phyloP scores from a whole-genome alignment of 64 coral and sea anemone genomes.

The Acropora yongei region DNA sequence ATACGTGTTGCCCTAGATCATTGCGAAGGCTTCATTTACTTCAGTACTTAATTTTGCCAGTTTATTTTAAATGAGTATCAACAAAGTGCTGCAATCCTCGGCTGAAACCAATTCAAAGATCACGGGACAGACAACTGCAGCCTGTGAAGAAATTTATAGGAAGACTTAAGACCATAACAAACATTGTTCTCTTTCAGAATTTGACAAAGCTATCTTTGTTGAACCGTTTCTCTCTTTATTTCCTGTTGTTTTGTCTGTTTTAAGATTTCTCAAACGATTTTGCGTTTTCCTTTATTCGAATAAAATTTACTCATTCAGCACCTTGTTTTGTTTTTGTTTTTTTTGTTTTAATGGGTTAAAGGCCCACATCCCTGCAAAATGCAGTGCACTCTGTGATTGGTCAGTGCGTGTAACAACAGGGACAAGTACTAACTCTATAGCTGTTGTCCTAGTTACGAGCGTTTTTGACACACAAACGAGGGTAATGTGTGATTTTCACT shows the following conservation, averaged over 20 bases:
- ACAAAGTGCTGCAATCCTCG: neutral
- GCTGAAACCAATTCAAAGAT: neutral
- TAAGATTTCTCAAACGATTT: neutral
- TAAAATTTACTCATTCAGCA: conserved; percentile 6
- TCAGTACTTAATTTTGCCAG: no score
- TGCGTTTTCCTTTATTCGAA: conserved; percentile 34
- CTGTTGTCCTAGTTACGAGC: no score
- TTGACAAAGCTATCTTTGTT: neutral
- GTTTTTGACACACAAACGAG: no score
- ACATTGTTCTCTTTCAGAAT: neutral
- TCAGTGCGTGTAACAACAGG: no score
- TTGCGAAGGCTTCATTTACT: no score
- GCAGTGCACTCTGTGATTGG: no score
- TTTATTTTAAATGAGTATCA: neutral
- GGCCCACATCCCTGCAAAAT: no score
- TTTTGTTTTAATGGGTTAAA: no score
- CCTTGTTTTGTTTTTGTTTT: neutral
- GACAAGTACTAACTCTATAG: no score
- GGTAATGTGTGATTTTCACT: no score
- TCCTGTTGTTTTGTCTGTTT: neutral
- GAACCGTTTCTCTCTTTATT: neutral
- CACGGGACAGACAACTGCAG: neutral
- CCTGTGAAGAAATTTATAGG: neutral
- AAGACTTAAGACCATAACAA: neutral
- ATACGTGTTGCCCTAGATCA: neutral